Base-by-base conservation (phyloP, 2,797 vertebrate species). In the Simalia tracyae region DNA sequence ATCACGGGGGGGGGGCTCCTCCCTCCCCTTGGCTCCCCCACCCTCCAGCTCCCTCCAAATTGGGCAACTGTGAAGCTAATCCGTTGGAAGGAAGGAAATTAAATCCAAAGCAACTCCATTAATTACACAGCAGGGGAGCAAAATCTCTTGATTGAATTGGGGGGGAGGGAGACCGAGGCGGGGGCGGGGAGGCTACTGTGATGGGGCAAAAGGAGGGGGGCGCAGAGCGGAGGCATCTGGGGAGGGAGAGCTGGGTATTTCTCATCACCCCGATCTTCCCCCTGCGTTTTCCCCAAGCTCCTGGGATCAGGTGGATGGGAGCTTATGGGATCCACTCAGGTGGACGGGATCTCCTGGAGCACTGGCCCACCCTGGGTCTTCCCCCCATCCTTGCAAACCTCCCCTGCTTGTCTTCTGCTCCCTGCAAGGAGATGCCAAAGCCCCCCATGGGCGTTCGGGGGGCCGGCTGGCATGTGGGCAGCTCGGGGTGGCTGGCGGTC, bases 41-140 rank as follows among this genome's bases (percentile, higher is more conserved):
- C 54, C 17, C 12, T 24, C 12, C 31, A 4, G 15, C 8, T 8
- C 5, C 11, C 54, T 36, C 19, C 5, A 24, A 9, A 46, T 11
- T 14, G 26, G 56, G 26, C 84, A 54, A 31, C 22, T 11, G 81
- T 66, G 4, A 22, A 76, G 63, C 84, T 66, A 89, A 86, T 92
- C 84, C 60, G 42, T 54, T 4, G 31, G 7, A 4, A 42, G 88
- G 31, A 61, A 92, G 84, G 54, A 89, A 92, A 90, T 92, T 92
- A 92, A 90, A 92, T 61, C 84, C 8, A 0, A 87, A 72, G 57
- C 15, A 24, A 86, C 64, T 28, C 92, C 56, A 90, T 90, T 86
- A 92, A 92, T 87, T 90, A 86, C 88, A 46, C 92, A 90, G 88
- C 92, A n/a, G 92, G 92, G 60, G 24, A 89, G 42, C 17, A 59